A percentile compares a stretch with the other conserved stretches of the same genome.
Evolutionary conservation across 2,888 invertebrate species (phyloP).

Genomic region (Acrobasis repandana): DNA sequence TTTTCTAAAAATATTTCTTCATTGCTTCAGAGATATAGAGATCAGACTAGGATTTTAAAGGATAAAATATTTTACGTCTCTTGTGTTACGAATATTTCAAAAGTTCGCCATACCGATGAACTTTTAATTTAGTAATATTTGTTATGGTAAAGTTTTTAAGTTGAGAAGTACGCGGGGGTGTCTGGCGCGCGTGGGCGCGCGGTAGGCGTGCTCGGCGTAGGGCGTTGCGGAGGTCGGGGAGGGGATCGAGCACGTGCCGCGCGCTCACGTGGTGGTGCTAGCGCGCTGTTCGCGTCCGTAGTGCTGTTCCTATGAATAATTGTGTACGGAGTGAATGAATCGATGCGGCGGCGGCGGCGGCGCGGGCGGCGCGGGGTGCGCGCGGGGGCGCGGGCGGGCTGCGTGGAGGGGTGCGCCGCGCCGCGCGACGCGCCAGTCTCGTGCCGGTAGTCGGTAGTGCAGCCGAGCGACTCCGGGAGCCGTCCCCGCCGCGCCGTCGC

Average conservation of each 20-base stretch:
- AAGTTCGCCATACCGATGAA: slow-evolving; percentile 25
- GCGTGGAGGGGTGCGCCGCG: slow-evolving; percentile 74
- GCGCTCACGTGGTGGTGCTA: slow-evolving; percentile 75
- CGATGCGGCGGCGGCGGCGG: slow-evolving; percentile 73
- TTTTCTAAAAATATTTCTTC: background rate
- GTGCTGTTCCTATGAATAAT: slow-evolving; percentile 80
- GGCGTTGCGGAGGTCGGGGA: slow-evolving; percentile 50
- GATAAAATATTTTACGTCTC: background rate
- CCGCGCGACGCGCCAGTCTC: slow-evolving; percentile 84
- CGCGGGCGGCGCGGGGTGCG: slow-evolving; percentile 58
- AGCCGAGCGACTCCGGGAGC: slow-evolving; percentile 85
- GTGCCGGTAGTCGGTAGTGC: slow-evolving; percentile 88
- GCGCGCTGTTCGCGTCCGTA: slow-evolving; percentile 65
- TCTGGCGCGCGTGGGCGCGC: slow-evolving; percentile 44
- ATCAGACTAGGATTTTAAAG: background rate
- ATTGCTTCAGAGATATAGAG: background rate
- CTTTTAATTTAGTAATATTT: slow-evolving; percentile 31
- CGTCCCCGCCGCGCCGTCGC: slow-evolving; percentile 83
- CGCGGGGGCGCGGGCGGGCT: slow-evolving; percentile 57
- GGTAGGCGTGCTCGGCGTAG: slow-evolving; percentile 52
- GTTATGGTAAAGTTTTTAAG: slow-evolving; percentile 29
- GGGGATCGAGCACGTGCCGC: slow-evolving; percentile 74
- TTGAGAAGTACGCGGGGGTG: slow-evolving; percentile 29
- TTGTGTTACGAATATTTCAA: slow-evolving; percentile 1
- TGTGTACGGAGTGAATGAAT: slow-evolving; percentile 81